A percentile compares a stretch with the other conserved stretches of the same genome.
phyloP scores from a whole-genome alignment of 2,797 vertebrate species.

The Linurgus olivaceus region DNA sequence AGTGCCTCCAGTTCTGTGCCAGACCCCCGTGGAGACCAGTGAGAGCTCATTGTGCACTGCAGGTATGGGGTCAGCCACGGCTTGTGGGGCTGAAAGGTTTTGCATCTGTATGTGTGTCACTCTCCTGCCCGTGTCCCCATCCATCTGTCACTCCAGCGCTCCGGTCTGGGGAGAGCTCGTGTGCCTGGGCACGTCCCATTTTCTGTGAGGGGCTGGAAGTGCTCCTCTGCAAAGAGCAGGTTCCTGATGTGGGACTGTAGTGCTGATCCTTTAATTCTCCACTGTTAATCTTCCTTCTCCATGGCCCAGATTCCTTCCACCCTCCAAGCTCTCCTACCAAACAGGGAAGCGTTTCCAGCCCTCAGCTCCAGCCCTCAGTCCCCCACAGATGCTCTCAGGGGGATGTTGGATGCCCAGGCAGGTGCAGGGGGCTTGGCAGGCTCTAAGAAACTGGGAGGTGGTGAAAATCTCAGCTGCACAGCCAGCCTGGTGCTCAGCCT shows the following conservation, averaged over 20 bases:
- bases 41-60: not conserved
- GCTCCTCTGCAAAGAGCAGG: not conserved
- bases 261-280: not conserved
- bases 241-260: not conserved
- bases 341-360: fast-evolving
- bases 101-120: conserved; percentile 39
- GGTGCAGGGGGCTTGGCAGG: not conserved
- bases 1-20: not conserved
- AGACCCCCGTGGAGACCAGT: not conserved
- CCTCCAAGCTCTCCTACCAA: not conserved
- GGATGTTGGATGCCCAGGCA: fast-evolving
- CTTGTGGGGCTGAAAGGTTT: not conserved
- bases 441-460: not conserved
- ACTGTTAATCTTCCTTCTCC: not conserved
- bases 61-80: not conserved
- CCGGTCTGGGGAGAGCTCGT: fast-evolving
- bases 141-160: not conserved
- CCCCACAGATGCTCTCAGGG: not conserved
- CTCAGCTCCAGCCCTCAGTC: not conserved
- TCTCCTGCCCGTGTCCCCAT: not conserved
- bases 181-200: not conserved
- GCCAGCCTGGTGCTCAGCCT: not conserved
- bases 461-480: not conserved
- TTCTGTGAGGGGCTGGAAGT: not conserved
- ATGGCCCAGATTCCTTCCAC: not conserved